Base-by-base conservation (phyloP, 2,888 invertebrate species). In the Mythimna impura region DNA sequence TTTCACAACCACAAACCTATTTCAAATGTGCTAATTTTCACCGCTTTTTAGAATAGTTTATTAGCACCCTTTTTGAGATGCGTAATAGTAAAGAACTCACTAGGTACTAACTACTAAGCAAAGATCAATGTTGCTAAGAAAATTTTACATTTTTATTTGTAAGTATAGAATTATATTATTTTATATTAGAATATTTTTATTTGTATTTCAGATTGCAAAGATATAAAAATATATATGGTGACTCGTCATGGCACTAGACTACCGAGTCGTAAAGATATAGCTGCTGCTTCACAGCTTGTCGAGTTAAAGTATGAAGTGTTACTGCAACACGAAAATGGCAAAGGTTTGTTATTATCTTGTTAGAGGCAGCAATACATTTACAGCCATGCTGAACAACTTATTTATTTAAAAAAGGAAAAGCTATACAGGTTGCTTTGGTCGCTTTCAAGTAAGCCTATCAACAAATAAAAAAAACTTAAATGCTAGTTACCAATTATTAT, bases 231-330 rank as follows among this genome's bases (percentile, higher is more conserved):
- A 76, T 98, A 98, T 98, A 96, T 98, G 93, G 87, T 98, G 30
- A 92, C 97, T 55, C 96, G 98, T 8, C 98, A 98, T 93, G 98
- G 98, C 6, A 97, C 98, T n/a, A 96, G 98, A 80, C 96, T 97
- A 91, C 98, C 98, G 0, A 97, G 97, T 83, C 91, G 92, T 67
- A 95, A 97, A 76, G 95, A 97, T 58, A 97, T 98, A 71, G 78
- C 90, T 12, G 90, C 90, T 43, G 97, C 97, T 91, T 95, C 94
- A 57, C 92, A 93, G 2, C 92, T 98, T 14, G 95, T 95, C 47
- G 88, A 94, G 58, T 90, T 98, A 40, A 96, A 96, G 85, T 90
- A 96, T 85, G 92, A 96, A 80, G 97, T 98, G 78, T 80, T 97
- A 78, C 83, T 94, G 36, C 96, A 96, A 81, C 94, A 96, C 81